Base-by-base conservation (phyloP, 2,797 vertebrate genomes). In the Danio kyathit region DNA sequence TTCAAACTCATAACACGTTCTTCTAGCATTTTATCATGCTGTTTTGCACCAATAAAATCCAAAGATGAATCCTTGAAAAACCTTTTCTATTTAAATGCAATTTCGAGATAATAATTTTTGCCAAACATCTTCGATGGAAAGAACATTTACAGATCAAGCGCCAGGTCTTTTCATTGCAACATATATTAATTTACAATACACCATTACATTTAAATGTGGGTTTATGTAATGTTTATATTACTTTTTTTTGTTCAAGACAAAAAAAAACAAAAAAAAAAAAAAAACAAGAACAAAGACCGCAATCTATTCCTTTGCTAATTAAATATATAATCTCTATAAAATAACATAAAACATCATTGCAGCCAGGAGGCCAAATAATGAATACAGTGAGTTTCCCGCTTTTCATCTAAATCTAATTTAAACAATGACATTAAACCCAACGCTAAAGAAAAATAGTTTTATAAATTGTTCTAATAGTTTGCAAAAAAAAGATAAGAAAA, bases 1-100 rank as follows among this genome's bases (percentile, higher is more conserved):
- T 82, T 83, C 82, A 78, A 83, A 81, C 70, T 43, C 79, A 76
- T 59, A 75, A 73, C 60, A 76, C 49, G 48, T 73, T 76, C 74
- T 76, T 79, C 46, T 51, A 82, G 44, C 76, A 70, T 74, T 76
- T 84, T 16, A 74, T 80, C 71, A 74, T 19, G 16, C 56, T 69
- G 64, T 71, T 56, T 75, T 54, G 66, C 69, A 54, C 69, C 51
- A 56, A 43, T 72, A 56, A 56, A 72, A 72, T 72, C 52, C 38
- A 13, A 19, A 72, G 11, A 43, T 19, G 38, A 19, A 41, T 63
- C 5, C 41, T 11, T 14, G 11, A 40, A 9, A 71, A 43, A 72
- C 6, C 9, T 40, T 41, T 63, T 63, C 60, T 63, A 8, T 63
- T 41, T 29, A 49, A 38, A 54, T 19, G 9, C n/a, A 56, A 56